Evolutionary conservation across 2,797 vertebrate genomes (phyloP), one percentile per base, ranked within the genome.

Genomic region (Fistularia tabacaria): DNA sequence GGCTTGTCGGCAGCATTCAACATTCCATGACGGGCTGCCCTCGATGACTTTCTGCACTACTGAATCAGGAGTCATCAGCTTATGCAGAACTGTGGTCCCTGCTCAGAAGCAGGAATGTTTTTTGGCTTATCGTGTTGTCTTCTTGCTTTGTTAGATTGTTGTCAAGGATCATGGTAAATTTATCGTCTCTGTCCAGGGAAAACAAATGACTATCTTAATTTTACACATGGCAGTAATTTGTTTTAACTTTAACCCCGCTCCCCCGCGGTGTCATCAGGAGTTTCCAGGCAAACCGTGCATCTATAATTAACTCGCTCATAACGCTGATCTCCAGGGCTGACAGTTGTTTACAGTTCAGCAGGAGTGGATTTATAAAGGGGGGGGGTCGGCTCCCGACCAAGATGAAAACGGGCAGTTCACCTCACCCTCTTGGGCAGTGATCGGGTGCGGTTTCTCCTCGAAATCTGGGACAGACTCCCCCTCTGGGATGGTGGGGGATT

Each of bases 381-480:
- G 38, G 36, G 38, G 62, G 1, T 58, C 56, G 39, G 67, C 47
- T 12, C 12, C 53, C 59, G 64, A 7, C 47, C 9, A 0, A 64
- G 54, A 57, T 57, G 36, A 8, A 7, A 36, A 37, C 60, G 67
- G 39, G 25, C 3, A 3, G 56, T 51, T 68, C 52, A 61, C 51
- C 66, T 73, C 55, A 92, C 84, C 79, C 56, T 91, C 1, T 0
- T 66, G 43, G 10, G 72, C 66, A 1, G 81, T 68, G 66, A 88
- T 11, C 0, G 70, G 85, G 7, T 40, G 77, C 59, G 79, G 80
- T 53, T 87, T 92, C 73, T 84, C 83, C 68, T 86, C 57, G 59
- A 89, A 91, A 78, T 92, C 85, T 59, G 86, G 89, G 76, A 85
- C 49, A 42, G 77, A 80, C 46, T 90, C 71, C 59, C 82, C 87